Evolutionary conservation across 1,140 invertebrate species (phyloP), one percentile per base, ranked within the genome.

Genomic region (Trichonephila clavata): DNA sequence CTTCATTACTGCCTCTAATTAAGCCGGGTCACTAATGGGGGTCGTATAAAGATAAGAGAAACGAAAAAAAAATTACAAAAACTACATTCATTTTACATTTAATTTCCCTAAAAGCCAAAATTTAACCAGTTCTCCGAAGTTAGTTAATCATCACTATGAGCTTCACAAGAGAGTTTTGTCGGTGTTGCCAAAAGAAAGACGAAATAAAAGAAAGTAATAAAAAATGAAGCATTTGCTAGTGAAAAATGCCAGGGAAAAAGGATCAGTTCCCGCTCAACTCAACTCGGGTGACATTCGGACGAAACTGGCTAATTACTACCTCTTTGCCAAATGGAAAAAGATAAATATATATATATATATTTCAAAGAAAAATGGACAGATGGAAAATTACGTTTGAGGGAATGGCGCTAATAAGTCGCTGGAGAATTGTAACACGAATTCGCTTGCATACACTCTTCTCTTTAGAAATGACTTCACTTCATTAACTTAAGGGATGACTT

Each of bases 21-120:
- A 77, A 77, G 32, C 71, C 27, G 18, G 27, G 1, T 27, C 71
- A 77, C 32, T 77, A 77, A 77, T 77, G 71, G 27, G 27, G 14
- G 71, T 18, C 14, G 32, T 27, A 39, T 32, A 77, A 77, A 77
- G 71, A 77, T 77, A 39, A 77, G 14, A 21, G 27, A 77, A 77
- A 6, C 14, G 71, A 16, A 77, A 77, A 77, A 77, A 61, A 27
- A 77, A 77, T 5, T 39, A 5, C 3, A 39, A 32, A 77, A 39
- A 32, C 18, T 77, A 32, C 71, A 77, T 77, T 77, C 71, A 27
- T 77, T 77, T 77, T 39, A 77, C 71, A 27, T 77, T 77, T 77
- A 77, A 77, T 77, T 77, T 77, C 27, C 71, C 71, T 77, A 77
- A 77, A 77, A 77, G 71, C 71, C 39, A 20, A 77, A 77, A 77